Evolutionary conservation across 2,888 invertebrate species (phyloP).

Genomic region (Branchellion lobata): DNA sequence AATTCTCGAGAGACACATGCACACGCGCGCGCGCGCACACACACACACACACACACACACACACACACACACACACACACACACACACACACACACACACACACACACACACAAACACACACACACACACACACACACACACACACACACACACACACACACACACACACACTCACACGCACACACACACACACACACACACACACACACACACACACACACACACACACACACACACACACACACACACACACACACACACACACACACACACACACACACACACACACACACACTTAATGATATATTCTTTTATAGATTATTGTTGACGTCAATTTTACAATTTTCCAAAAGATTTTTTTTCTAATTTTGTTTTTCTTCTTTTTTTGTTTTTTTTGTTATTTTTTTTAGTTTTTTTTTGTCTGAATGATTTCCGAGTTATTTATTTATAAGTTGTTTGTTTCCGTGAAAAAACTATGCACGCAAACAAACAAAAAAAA

Average conservation of each 20-base stretch:
- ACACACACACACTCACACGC: slow-evolving; percentile 12
- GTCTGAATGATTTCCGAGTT: no score
- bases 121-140: slow-evolving; percentile 23
- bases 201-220: slow-evolving; percentile 23
- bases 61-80: slow-evolving; percentile 23
- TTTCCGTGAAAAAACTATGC: no score
- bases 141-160: slow-evolving; percentile 23
- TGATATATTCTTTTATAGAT: no score
- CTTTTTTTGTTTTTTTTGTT: no score
- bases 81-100: slow-evolving; percentile 23
- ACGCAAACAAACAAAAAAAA: no score
- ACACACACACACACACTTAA: slow-evolving; percentile 13
- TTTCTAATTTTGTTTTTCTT: no score
- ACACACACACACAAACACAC: slow-evolving; percentile 18
- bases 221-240: slow-evolving; percentile 23
- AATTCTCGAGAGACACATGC: no score
- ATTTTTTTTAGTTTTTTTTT: no score
- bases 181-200: slow-evolving; percentile 23
- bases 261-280: slow-evolving; percentile 23
- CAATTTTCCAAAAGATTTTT: no score
- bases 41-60: slow-evolving; percentile 14
- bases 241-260: slow-evolving; percentile 23
- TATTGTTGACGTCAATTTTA: no score
- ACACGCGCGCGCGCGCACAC: background rate
- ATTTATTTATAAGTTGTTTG: no score